Conservation (phyloP, 1,140 invertebrate genomes). For the Leguminivora glycinivorella region DNA sequence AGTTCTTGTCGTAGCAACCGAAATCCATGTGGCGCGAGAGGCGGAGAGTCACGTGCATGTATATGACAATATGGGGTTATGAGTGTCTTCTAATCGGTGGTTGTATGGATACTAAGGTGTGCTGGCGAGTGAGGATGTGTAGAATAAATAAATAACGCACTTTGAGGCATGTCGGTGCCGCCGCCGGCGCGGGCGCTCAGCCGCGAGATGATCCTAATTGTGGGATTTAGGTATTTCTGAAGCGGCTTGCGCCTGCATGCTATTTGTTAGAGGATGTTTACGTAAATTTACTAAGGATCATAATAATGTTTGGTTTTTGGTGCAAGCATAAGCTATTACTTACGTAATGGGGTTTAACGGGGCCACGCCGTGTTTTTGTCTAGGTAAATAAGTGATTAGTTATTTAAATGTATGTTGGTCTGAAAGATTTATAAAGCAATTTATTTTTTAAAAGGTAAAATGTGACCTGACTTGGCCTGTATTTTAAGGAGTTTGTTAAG, state of each 20-base stretch:
- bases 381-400: no score
- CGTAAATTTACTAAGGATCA: conserved; percentile 30
- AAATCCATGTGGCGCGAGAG: conserved; percentile 68
- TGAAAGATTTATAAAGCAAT: no score
- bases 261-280: conserved; percentile 37
- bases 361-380: no score
- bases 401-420: no score
- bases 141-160: conserved; percentile 76
- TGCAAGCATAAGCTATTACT: not conserved
- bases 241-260: conserved; percentile 36
- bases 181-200: conserved; percentile 54
- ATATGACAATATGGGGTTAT: conserved; percentile 50
- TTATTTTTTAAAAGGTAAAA: no score
- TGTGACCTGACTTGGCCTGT: no score
- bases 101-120: conserved; percentile 66
- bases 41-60: conserved; percentile 51
- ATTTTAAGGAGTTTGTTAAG: no score
- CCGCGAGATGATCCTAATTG: conserved; percentile 58
- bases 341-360: no score
- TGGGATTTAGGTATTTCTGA: conserved; percentile 51
- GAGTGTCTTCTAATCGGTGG: conserved; percentile 63
- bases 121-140: conserved; percentile 44
- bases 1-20: conserved; percentile 77
- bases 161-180: conserved; percentile 58
- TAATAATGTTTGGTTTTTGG: conserved; percentile 39